Evolutionary conservation across 2,888 invertebrate species (phyloP), one percentile per base, ranked within the genome.

Genomic region (Stenolophus ochropezus): DNA sequence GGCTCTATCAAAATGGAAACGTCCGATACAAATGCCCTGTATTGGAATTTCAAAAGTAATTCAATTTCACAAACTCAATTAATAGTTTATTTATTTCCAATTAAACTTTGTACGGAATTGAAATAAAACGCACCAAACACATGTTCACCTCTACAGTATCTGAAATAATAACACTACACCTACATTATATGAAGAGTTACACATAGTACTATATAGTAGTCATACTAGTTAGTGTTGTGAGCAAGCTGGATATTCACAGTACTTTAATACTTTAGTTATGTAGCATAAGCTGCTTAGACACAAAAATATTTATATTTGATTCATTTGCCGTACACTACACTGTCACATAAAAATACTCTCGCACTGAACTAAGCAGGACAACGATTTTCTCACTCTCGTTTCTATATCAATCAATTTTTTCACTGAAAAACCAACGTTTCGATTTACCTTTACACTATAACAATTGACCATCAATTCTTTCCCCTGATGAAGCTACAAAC

Each of bases 301-400:
- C 80, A 80, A 80, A 80, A 80, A 80, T 80, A 78, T 78, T 69
- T 69, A 61, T 77, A 79, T 79, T 79, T 79, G 79, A 79, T 79
- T 79, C 53, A 51, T 80, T 8, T 80, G 73, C 73, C 25, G 73
- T 80, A 73, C 73, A 47, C 65, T 77, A 56, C 25, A 71, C 56
- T 65, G 47, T 79, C 56, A 73, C 80, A 80, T 80, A 80, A 80
- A 80, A 80, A 80, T 80, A 80, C 51, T 80, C 21, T 71, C 71
- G 65, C 33, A 27, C 56, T 56, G 25, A 23, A 61, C n/a, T 61
- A 69, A 33, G 11, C 33, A 3, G 4, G 11, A 8, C 8, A 1
- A 8, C 33, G 8, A 2, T 4, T 8, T 42, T 42, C 33, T 42
- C 6, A 42, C 33, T 42, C 11, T 42, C 6, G 11, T 8, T 3